phyloP scores from a whole-genome alignment of 2,888 invertebrate species.

The Myathropa florea region DNA sequence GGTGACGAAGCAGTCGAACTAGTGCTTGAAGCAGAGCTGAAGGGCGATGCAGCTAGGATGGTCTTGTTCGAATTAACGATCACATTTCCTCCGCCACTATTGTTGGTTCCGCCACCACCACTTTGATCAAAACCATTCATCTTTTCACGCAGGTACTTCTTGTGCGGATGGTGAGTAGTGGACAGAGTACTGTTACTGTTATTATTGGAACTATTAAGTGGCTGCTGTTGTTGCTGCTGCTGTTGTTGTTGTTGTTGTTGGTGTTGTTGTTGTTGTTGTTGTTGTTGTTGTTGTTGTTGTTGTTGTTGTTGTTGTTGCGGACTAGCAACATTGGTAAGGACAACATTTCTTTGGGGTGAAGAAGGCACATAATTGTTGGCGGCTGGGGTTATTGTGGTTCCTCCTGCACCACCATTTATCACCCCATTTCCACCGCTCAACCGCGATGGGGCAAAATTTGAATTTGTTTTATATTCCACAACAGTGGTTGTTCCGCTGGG shows the following conservation, averaged over 20 bases:
- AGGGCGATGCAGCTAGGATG: constrained; percentile 24
- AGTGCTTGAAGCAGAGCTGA: constrained; percentile 42
- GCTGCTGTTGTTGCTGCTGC: constrained; percentile 73
- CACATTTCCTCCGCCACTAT: constrained; percentile 48
- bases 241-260: constrained; percentile 73
- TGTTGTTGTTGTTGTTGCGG: constrained; percentile 73
- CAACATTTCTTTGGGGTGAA: constrained; percentile 71
- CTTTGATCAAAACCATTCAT: constrained; percentile 78
- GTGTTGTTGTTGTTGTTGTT: constrained; percentile 73
- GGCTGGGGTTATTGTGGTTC: constrained; percentile 71
- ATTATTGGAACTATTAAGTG: constrained; percentile 59
- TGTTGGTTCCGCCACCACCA: constrained; percentile 72
- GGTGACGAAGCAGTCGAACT: constrained; percentile 58
- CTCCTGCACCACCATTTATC: constrained; percentile 43
- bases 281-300: constrained; percentile 72
- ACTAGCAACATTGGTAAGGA: constrained; percentile 59
- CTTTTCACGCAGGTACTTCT: constrained; percentile 80
- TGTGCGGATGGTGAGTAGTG: constrained; percentile 79
- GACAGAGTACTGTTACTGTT: constrained; percentile 63
- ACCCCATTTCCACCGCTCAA: constrained; percentile 49
- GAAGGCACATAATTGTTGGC: constrained; percentile 75
- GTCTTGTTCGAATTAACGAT: constrained; percentile 16
- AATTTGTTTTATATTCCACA: constrained; percentile 79
- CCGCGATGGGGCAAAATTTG: constrained; percentile 72
- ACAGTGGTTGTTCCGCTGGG: constrained; percentile 80